Evolutionary conservation across 92 coral and sea anemone species (phyloP).

Genomic region (Parazoanthus atlanticus): DNA sequence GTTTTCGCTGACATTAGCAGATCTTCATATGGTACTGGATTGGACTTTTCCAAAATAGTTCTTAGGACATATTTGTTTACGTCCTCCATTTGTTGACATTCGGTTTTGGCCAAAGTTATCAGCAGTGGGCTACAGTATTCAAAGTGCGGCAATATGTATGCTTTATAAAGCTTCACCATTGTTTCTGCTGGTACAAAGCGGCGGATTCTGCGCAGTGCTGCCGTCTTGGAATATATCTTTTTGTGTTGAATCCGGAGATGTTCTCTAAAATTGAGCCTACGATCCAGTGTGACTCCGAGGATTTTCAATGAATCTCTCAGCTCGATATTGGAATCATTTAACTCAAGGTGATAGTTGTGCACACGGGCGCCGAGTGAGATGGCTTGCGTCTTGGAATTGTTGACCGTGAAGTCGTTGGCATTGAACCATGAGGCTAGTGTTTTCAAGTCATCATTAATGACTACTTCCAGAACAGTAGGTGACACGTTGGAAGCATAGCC

Average conservation of each 20-base stretch:
- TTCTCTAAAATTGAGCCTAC: constrained; percentile 22
- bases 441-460: constrained; percentile 26
- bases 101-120: constrained; percentile 18
- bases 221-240: constrained; percentile 38
- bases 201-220: constrained; percentile 33
- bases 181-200: background rate
- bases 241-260: constrained; percentile 30
- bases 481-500: constrained; percentile 24
- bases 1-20: too few relatives aligned
- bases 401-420: constrained; percentile 19
- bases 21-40: too few relatives aligned
- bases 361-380: too few relatives aligned
- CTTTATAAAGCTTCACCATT: background rate
- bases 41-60: too few relatives aligned
- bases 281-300: constrained; percentile 48
- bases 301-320: too few relatives aligned
- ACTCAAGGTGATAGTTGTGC: too few relatives aligned
- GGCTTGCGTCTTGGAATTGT: too few relatives aligned
- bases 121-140: constrained; percentile 40
- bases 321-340: too few relatives aligned
- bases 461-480: constrained; percentile 29
- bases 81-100: constrained; percentile 29
- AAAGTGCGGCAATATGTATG: constrained; percentile 27
- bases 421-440: constrained; percentile 39
- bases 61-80: background rate